Evolutionary conservation across 2,113 vertebrate species (phyloP).

Genomic region (Puffinus mauretanicus): DNA sequence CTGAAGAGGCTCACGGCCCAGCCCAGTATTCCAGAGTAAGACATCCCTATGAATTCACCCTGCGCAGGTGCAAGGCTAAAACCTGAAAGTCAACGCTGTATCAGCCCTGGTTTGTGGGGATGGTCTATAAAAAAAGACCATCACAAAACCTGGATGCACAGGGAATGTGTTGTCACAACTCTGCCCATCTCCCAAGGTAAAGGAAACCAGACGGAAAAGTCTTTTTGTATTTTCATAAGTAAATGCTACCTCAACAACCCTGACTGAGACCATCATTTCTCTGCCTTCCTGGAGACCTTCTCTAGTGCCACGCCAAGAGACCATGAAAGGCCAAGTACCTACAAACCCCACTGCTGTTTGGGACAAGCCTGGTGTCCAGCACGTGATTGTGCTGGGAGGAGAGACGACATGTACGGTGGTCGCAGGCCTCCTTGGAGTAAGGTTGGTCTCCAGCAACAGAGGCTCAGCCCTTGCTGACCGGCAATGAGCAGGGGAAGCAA

Average conservation of each 20-base stretch:
- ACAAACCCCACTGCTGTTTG: neutral
- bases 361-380: neutral
- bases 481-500: neutral
- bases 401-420: neutral
- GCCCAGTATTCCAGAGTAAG: neutral
- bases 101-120: fast-evolving
- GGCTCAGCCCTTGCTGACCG: neutral
- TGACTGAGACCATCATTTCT: neutral
- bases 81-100: neutral
- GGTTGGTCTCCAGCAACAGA: neutral
- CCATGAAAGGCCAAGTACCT: neutral
- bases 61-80: neutral
- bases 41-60: neutral
- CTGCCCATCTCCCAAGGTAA: neutral
- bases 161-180: neutral
- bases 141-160: neutral
- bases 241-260: neutral
- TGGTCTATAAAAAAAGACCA: neutral
- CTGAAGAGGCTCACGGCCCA: neutral
- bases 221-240: neutral
- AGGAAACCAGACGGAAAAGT: neutral
- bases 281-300: neutral
- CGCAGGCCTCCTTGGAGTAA: neutral
- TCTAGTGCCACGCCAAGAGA: neutral
- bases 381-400: neutral